A percentile compares a stretch with the other conserved stretches of the same genome.
Conservation (phyloP, 2,113 vertebrate species). For the Syngnathus typhle region DNA sequence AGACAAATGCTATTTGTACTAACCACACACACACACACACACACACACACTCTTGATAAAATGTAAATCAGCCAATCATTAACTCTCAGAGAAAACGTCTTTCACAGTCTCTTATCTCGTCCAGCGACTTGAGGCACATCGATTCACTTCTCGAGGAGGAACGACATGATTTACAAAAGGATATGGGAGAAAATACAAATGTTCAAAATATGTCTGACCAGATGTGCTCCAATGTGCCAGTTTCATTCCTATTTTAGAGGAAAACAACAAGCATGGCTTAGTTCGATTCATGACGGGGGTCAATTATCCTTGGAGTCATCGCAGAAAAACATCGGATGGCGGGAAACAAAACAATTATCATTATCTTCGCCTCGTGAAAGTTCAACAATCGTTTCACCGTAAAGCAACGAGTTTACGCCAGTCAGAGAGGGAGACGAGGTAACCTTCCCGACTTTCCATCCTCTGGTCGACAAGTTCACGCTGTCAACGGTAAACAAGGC, state of each 20-base stretch:
- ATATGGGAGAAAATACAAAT: neutral
- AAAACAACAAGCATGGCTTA: neutral
- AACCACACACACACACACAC: neutral
- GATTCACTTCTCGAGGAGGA: neutral
- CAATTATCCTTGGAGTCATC: neutral
- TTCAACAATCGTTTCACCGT: conserved; percentile 40
- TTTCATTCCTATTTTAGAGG: neutral
- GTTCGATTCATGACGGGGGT: neutral
- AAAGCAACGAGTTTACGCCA: conserved; percentile 15
- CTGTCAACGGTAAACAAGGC: neutral
- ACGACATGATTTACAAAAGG: neutral
- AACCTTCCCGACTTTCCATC: neutral
- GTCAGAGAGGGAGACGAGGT: conserved; percentile 1
- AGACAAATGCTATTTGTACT: neutral
- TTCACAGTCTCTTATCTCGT: neutral
- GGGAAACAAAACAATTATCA: conserved; percentile 54
- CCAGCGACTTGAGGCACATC: neutral
- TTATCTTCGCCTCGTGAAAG: neutral
- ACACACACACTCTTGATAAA: neutral
- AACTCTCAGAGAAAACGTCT: conserved; percentile 14
- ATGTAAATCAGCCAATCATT: conserved; percentile 31
- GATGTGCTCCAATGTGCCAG: neutral
- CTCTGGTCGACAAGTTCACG: neutral
- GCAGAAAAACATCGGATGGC: conserved; percentile 20
- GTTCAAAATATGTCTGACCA: neutral